Evolutionary conservation across 53 echinoderm and acorn worm species (phyloP).

Genomic region (Crossaster papposus): DNA sequence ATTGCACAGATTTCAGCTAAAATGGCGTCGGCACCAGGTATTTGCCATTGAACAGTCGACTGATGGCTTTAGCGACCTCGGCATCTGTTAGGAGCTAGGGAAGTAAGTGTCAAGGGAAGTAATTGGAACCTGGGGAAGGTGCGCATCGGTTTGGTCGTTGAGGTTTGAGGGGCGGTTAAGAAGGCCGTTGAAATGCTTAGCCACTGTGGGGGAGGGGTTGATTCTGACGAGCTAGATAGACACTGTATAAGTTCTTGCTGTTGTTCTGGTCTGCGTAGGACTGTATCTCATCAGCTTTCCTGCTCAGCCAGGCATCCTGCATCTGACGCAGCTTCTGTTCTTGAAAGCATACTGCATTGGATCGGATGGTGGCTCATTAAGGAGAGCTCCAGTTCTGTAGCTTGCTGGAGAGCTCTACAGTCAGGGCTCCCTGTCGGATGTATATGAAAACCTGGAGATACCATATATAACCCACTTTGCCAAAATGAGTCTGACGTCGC

Average conservation of each 20-base stretch:
- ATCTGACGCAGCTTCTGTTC: background rate
- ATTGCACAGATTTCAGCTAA: too few relatives aligned
- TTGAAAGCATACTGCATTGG: too few relatives aligned
- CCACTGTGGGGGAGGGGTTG: background rate
- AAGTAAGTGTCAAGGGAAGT: background rate
- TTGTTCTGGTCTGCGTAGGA: constrained; percentile 6
- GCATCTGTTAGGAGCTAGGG: background rate
- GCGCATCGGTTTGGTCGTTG: constrained; percentile 1
- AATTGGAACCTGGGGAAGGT: background rate
- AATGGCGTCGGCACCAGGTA: too few relatives aligned
- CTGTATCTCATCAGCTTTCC: constrained; percentile 25
- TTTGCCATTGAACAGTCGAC: too few relatives aligned
- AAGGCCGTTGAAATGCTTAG: constrained; percentile 43
- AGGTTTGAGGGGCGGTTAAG: constrained; percentile 41
- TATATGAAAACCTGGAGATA: too few relatives aligned
- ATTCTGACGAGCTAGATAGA: background rate
- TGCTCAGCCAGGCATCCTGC: background rate
- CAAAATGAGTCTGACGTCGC: too few relatives aligned
- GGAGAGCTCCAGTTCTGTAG: too few relatives aligned
- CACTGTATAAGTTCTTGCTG: background rate
- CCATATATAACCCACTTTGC: too few relatives aligned
- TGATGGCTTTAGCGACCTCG: background rate
- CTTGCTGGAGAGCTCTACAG: too few relatives aligned
- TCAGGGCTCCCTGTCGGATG: too few relatives aligned
- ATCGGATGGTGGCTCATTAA: too few relatives aligned